Evolutionary conservation across 2,888 invertebrate genomes (phyloP).

Genomic region (Siphonodentalium dalli): DNA sequence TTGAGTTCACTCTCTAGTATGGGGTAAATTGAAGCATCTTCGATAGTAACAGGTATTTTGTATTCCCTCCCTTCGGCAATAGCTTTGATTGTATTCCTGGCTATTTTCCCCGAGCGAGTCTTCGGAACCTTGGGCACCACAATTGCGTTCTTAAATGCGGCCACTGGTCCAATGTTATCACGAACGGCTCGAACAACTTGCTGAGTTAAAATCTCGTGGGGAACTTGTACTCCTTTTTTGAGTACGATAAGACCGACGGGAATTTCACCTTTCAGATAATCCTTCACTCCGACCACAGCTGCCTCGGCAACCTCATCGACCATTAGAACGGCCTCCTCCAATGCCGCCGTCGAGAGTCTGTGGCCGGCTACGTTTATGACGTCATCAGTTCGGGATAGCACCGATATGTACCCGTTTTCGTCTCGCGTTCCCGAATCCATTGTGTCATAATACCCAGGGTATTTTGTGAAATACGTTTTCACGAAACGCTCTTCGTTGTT

Average conservation of each 20-base stretch:
- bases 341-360: conserved; percentile 83
- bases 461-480: conserved; percentile 79
- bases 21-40: conserved; percentile 82
- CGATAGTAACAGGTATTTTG: conserved; percentile 83
- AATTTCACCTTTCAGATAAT: conserved; percentile 87
- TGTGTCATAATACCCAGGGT: conserved; percentile 87
- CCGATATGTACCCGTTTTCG: conserved; percentile 83
- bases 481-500: conserved; percentile 81
- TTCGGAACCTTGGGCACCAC: conserved; percentile 83
- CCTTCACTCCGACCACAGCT: conserved; percentile 89
- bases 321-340: conserved; percentile 89
- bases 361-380: conserved; percentile 96
- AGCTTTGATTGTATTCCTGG: conserved; percentile 84
- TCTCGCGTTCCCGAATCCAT: conserved; percentile 93
- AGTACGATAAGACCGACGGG: conserved; percentile 87
- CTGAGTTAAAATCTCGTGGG: conserved; percentile 69
- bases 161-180: conserved; percentile 83
- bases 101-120: conserved; percentile 85
- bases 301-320: conserved; percentile 86
- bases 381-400: conserved; percentile 91
- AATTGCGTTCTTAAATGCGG: conserved; percentile 82
- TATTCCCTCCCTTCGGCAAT: conserved; percentile 82
- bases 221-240: conserved; percentile 67
- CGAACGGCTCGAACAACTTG: conserved; percentile 73
- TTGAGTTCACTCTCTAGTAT: conserved; percentile 77